Evolutionary conservation across 1,140 invertebrate species (phyloP).

Genomic region (Caenorhabditis remanei): DNA sequence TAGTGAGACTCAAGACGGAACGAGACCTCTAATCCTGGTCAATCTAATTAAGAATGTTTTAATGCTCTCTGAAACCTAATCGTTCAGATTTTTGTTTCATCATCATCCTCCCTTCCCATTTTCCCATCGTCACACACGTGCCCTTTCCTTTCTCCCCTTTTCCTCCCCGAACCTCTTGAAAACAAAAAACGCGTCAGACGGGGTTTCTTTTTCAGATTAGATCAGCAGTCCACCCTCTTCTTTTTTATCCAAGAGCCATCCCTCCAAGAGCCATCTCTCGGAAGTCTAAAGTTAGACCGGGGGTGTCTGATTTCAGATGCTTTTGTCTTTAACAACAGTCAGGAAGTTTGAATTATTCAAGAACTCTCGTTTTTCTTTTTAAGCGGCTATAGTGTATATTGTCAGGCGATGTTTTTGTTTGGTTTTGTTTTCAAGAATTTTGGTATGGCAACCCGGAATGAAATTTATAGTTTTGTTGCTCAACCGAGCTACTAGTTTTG

Average conservation of each 20-base stretch:
- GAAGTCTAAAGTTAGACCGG: neutral
- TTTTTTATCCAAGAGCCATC: too few relatives aligned
- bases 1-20: too few relatives aligned
- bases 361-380: slow-evolving; percentile 13
- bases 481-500: too few relatives aligned
- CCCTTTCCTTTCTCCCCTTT: too few relatives aligned
- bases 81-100: neutral
- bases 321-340: neutral
- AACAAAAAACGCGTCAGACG: neutral
- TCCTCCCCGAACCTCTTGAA: neutral
- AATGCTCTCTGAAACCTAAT: slow-evolving; percentile 2
- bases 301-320: slow-evolving; percentile 38
- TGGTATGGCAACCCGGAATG: too few relatives aligned
- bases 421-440: neutral
- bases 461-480: too few relatives aligned
- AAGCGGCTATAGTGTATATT: neutral
- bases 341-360: slow-evolving; percentile 35
- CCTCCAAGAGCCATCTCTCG: neutral
- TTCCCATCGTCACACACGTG: slow-evolving; percentile 5
- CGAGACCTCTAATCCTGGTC: too few relatives aligned
- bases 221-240: slow-evolving; percentile 15
- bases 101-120: neutral
- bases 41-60: too few relatives aligned
- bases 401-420: neutral
- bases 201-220: slow-evolving; percentile 36